Conservation (phyloP, 2,113 vertebrate genomes). For the Buteo buteo region DNA sequence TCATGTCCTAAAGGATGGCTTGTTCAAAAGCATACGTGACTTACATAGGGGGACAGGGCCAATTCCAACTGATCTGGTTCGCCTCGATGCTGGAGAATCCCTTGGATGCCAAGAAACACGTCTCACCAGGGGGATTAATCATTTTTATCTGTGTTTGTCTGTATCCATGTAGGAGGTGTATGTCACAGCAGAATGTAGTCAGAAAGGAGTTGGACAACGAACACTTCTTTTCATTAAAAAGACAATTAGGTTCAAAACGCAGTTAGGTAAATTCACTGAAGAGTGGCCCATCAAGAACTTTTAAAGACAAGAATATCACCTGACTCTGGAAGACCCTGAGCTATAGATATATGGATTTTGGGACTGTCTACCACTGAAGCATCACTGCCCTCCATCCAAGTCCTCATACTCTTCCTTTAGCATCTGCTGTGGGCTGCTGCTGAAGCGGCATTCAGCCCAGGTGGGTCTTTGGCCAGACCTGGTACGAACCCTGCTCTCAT, state of each 20-base stretch:
- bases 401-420: background rate
- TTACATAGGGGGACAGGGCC: too few relatives aligned
- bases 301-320: background rate
- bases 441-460: rapidly evolving
- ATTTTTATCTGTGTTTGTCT: background rate
- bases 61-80: background rate
- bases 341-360: background rate
- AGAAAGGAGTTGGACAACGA: background rate
- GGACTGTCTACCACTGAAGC: rapidly evolving
- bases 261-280: background rate
- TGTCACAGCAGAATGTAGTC: background rate
- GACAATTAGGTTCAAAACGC: rapidly evolving
- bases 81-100: background rate
- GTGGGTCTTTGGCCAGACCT: background rate
- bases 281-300: background rate
- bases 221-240: background rate
- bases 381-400: background rate
- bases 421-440: background rate
- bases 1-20: background rate
- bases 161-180: background rate
- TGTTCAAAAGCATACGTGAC: background rate
- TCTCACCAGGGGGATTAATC: too few relatives aligned
- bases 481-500: rapidly evolving
- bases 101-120: background rate
- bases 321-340: background rate